phyloP scores from a whole-genome alignment of 2,888 invertebrate genomes.

The Macrosiphum euphorbiae region DNA sequence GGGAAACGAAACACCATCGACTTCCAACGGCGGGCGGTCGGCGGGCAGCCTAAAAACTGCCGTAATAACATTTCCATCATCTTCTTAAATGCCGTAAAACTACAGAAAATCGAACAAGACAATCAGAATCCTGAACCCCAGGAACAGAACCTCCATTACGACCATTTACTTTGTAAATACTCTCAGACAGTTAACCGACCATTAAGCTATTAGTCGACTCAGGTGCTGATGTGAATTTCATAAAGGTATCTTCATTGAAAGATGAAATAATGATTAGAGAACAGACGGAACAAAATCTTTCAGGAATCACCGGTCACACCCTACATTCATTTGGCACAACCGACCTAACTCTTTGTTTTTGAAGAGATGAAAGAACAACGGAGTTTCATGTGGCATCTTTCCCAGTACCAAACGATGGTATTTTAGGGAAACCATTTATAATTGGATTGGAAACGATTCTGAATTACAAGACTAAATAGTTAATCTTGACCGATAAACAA shows the following conservation, averaged over 20 bases:
- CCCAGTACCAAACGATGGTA: slow-evolving; percentile 26
- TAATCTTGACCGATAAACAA: neutral
- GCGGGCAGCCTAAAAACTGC: slow-evolving; percentile 3
- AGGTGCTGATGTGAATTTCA: slow-evolving; percentile 24
- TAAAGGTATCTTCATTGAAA: slow-evolving; percentile 21
- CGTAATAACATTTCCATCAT: neutral
- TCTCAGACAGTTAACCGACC: slow-evolving; percentile 22
- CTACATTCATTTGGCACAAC: slow-evolving; percentile 2
- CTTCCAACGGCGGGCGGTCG: slow-evolving; percentile 1
- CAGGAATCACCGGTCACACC: too few relatives aligned
- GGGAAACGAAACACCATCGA: slow-evolving; percentile 15
- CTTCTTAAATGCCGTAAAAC: neutral
- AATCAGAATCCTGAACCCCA: neutral
- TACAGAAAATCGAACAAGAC: neutral
- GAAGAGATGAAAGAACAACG: too few relatives aligned
- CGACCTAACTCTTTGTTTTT: too few relatives aligned
- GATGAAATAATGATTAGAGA: slow-evolving; percentile 13
- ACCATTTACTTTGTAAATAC: neutral
- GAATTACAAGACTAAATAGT: neutral
- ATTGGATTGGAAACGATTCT: slow-evolving; percentile 19
- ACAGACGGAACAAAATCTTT: neutral
- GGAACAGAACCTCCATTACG: slow-evolving; percentile 14
- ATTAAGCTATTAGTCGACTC: slow-evolving; percentile 23
- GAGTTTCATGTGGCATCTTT: slow-evolving; percentile 15
- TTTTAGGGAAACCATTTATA: slow-evolving; percentile 24